These are phyloP conservation scores for Spisula subtruncata DNA, from an alignment of 2,888 invertebrate species.

Conservation along the genomic window DNA sequence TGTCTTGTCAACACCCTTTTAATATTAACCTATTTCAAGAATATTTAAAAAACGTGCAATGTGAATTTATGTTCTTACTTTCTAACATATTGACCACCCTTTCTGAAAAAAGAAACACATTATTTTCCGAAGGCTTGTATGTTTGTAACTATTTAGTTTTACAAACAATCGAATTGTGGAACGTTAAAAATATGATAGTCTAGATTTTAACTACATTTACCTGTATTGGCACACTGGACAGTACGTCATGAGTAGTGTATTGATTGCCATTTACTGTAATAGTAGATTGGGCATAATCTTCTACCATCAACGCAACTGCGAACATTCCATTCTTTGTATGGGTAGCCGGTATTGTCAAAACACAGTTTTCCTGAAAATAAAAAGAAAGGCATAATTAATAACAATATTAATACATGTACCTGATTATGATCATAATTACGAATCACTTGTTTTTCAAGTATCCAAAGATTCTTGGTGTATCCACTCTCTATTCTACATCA, in stretches of 20 bases:
- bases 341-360: slow-evolving; percentile 42
- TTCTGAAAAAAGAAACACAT: too few species aligned
- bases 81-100: too few species aligned
- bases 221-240: slow-evolving; percentile 72
- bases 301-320: slow-evolving; percentile 73
- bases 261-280: slow-evolving; percentile 63
- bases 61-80: too few species aligned
- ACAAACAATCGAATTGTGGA: too few species aligned
- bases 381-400: background rate
- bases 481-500: background rate
- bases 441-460: background rate
- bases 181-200: too few species aligned
- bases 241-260: slow-evolving; percentile 64
- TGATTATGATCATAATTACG: too few species aligned
- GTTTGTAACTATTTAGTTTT: too few species aligned
- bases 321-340: slow-evolving; percentile 60
- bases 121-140: too few species aligned
- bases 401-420: too few species aligned
- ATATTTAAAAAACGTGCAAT: too few species aligned
- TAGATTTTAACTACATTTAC: slow-evolving; percentile 33
- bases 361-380: slow-evolving; percentile 29
- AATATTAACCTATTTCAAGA: too few species aligned
- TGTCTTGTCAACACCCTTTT: background rate
- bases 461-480: background rate
- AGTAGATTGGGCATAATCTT: slow-evolving; percentile 69